Conservation (phyloP, 23 tunicate genomes). For the Corella eumyota region DNA sequence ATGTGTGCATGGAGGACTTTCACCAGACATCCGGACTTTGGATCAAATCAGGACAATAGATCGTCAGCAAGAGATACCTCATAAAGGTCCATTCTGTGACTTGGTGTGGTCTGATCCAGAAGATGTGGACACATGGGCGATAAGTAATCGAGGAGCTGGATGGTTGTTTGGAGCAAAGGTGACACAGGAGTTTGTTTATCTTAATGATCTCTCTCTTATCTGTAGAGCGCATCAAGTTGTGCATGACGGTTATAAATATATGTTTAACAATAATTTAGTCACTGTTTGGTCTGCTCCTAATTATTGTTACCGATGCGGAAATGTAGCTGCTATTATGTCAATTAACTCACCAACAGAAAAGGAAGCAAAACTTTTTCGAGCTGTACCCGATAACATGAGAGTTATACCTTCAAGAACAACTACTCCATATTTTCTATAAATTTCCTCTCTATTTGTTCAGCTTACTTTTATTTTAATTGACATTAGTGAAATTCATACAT, state of each 20-base stretch:
- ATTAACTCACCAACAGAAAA: constrained; percentile 60
- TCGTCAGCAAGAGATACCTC: constrained; percentile 94
- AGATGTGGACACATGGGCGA: constrained; percentile 93
- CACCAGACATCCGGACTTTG: constrained; percentile 81
- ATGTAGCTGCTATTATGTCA: constrained; percentile 74
- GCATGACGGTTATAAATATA: constrained; percentile 90
- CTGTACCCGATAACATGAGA: constrained; percentile 85
- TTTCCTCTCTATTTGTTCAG: too few species aligned
- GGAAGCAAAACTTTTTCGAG: constrained; percentile 82
- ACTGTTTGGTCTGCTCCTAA: constrained; percentile 99
- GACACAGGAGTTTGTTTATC: constrained; percentile 68
- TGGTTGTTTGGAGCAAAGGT: constrained; percentile 97
- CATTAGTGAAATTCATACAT: too few species aligned
- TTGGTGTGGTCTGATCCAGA: constrained; percentile 98
- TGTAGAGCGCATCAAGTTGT: constrained; percentile 97
- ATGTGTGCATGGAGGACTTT: constrained; percentile 98
- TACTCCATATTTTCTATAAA: constrained; percentile 76
- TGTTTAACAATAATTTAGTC: constrained; percentile 81
- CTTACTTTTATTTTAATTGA: too few species aligned
- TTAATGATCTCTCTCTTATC: constrained; percentile 66
- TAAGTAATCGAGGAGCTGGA: constrained; percentile 83
- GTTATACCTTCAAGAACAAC: constrained; percentile 85
- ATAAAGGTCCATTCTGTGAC: constrained; percentile 95
- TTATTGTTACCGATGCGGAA: constrained; percentile 94
- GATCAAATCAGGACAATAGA: constrained; percentile 97